Evolutionary conservation across 2,888 invertebrate genomes (phyloP).

Genomic region (Mycalesis mineus): DNA sequence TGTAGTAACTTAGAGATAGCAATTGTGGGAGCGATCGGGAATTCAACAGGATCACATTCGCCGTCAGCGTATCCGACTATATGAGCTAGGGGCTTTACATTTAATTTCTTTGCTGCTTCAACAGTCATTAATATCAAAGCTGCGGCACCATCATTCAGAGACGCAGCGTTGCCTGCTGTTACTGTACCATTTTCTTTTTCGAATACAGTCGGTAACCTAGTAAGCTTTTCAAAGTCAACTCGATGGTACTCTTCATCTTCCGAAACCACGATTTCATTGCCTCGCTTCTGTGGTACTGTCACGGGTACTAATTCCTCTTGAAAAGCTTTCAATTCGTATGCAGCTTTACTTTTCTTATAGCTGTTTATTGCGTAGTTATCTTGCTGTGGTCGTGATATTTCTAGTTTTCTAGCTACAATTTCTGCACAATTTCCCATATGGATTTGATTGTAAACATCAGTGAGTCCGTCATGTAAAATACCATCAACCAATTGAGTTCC

Average conservation of each 20-base stretch:
- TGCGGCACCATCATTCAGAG: conserved; percentile 97
- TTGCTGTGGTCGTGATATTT: conserved; percentile 91
- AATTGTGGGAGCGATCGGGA: conserved; percentile 96
- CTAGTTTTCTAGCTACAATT: conserved; percentile 94
- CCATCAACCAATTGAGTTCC: conserved; percentile 93
- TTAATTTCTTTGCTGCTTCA: conserved; percentile 84
- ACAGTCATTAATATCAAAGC: conserved; percentile 92
- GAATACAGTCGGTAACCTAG: conserved; percentile 91
- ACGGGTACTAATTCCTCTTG: conserved; percentile 91
- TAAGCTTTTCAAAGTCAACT: conserved; percentile 95
- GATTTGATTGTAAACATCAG: conserved; percentile 97
- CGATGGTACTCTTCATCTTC: conserved; percentile 98
- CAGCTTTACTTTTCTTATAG: conserved; percentile 91
- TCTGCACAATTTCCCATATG: conserved; percentile 99
- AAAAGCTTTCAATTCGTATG: conserved; percentile 87
- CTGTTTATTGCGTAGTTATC: conserved; percentile 96
- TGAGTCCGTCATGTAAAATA: conserved; percentile 96
- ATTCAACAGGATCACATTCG: conserved; percentile 97
- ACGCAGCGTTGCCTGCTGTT: conserved; percentile 98
- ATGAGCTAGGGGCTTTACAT: conserved; percentile 91
- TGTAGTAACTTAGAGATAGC: conserved; percentile 93
- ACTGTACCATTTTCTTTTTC: conserved; percentile 96
- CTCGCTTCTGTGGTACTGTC: conserved; percentile 87
- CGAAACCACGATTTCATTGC: conserved; percentile 84
- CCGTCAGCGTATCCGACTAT: conserved; percentile 95